Evolutionary conservation across 2,888 invertebrate genomes (phyloP).

Genomic region (Agriopis aurantiaria): DNA sequence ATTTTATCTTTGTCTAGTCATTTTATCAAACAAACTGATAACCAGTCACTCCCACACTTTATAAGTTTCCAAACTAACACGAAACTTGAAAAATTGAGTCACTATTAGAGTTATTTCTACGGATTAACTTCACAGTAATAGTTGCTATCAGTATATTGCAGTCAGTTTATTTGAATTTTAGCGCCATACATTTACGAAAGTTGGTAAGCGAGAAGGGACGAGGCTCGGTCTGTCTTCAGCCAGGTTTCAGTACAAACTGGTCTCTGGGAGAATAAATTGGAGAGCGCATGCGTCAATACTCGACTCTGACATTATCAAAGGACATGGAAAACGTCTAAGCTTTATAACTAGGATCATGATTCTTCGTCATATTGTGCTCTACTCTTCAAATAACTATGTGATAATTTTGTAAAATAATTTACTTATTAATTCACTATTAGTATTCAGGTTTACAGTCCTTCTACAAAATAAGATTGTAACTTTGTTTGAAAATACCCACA

Average conservation of each 20-base stretch:
- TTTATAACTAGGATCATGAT: conserved; percentile 39
- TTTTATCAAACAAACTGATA: conserved; percentile 9
- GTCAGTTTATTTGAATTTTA: conserved; percentile 14
- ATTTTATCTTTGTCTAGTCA: conserved; percentile 8
- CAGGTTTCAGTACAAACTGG: conserved; percentile 28
- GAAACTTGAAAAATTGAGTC: conserved; percentile 4
- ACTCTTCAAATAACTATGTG: conserved; percentile 39
- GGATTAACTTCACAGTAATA: background rate
- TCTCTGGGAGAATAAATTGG: conserved; percentile 17
- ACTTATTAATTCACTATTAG: background rate
- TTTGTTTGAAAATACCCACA: no score
- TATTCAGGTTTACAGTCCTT: no score
- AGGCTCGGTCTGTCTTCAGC: conserved; percentile 17
- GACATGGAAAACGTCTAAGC: conserved; percentile 44
- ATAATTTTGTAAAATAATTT: conserved; percentile 17
- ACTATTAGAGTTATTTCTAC: background rate
- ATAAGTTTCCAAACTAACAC: conserved; percentile 16
- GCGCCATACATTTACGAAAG: conserved; percentile 29
- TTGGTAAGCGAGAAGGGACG: background rate
- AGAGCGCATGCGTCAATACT: conserved; percentile 47
- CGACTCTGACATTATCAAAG: conserved; percentile 35
- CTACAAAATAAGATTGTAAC: no score
- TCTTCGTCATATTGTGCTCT: conserved; percentile 49
- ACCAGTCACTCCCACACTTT: conserved; percentile 16
- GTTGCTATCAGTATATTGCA: background rate